phyloP scores from a whole-genome alignment of 2,888 invertebrate genomes.

The Neelides folsomi region DNA sequence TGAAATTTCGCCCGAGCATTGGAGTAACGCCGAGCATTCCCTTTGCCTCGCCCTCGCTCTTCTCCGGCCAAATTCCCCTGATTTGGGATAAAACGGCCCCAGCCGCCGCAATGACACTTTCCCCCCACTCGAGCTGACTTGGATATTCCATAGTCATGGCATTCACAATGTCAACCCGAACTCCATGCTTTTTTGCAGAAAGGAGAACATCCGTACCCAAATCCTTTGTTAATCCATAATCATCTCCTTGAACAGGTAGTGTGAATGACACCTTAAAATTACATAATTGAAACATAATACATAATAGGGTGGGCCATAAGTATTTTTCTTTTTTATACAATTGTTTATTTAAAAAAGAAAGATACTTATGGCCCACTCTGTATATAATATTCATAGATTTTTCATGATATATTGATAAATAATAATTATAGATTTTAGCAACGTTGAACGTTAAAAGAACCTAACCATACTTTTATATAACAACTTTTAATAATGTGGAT shows the following conservation, averaged over 20 bases:
- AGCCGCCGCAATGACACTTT: constrained; percentile 12
- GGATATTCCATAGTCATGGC: constrained; percentile 22
- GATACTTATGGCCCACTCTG: too few relatives aligned
- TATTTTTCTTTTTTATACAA: too few relatives aligned
- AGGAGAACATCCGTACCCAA: constrained; percentile 13
- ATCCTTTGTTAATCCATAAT: constrained; percentile 14
- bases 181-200: constrained; percentile 12
- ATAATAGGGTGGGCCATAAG: too few relatives aligned
- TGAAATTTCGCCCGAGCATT: constrained; percentile 27
- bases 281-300: too few relatives aligned
- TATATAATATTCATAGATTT: too few relatives aligned
- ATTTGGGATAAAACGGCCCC: constrained; percentile 13
- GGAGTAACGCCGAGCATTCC: constrained; percentile 28
- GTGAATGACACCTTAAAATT: neutral
- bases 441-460: too few relatives aligned
- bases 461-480: too few relatives aligned
- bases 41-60: constrained; percentile 12
- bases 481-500: too few relatives aligned
- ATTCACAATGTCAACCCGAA: constrained; percentile 19
- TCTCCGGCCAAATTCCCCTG: constrained; percentile 19
- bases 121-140: constrained; percentile 15
- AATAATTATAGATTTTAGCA: too few relatives aligned
- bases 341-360: too few relatives aligned
- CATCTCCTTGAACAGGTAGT: constrained; percentile 3
- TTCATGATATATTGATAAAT: too few relatives aligned